These are phyloP conservation scores for Folsomia candida DNA, from an alignment of 2,888 invertebrate genomes.

Conservation along the genomic window DNA sequence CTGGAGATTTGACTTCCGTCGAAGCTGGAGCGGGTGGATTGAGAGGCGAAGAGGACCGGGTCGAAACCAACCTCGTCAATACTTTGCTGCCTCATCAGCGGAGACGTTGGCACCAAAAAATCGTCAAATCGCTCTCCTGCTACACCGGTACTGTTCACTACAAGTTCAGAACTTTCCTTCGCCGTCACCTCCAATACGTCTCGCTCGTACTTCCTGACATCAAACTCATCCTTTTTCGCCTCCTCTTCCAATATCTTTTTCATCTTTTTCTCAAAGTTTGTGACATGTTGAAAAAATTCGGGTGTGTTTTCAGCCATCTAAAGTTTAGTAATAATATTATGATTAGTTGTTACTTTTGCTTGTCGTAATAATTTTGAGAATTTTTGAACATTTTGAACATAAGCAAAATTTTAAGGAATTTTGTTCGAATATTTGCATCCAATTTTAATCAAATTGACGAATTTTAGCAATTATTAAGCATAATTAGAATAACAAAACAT, in stretches of 20 bases:
- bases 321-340: no score
- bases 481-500: no score
- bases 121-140: constrained; percentile 21
- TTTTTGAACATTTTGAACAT: no score
- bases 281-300: constrained; percentile 32
- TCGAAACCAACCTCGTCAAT: constrained; percentile 11
- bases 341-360: no score
- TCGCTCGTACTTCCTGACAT: constrained; percentile 48
- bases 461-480: no score
- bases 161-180: constrained; percentile 32
- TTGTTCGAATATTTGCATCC: no score
- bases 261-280: constrained; percentile 47
- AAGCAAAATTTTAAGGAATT: no score
- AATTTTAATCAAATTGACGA: no score
- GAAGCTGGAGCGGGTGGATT: constrained; percentile 29
- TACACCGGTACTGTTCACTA: no score
- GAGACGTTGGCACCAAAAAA: constrained; percentile 21
- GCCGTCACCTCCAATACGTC: constrained; percentile 45
- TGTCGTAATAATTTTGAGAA: no score
- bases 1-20: constrained; percentile 22
- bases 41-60: constrained; percentile 7
- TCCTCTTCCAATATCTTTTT: constrained; percentile 46
- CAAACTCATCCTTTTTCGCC: constrained; percentile 46
- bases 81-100: constrained; percentile 6
- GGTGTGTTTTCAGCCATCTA: constrained; percentile 43